These are phyloP conservation scores for Aporrectodea caliginosa DNA, from an alignment of 1,140 invertebrate genomes.

Conservation along the genomic window DNA sequence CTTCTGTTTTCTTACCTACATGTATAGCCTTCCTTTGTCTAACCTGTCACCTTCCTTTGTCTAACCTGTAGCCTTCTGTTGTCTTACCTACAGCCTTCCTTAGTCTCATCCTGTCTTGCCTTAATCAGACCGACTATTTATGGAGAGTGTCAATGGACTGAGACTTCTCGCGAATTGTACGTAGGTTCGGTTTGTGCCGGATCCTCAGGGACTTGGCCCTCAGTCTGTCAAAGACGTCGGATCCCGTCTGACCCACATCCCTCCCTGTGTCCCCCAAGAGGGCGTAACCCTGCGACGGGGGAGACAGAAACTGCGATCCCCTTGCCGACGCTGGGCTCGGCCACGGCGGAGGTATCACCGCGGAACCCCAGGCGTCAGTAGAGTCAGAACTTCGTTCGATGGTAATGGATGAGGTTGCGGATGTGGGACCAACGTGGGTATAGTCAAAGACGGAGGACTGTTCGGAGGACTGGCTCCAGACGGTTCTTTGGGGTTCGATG, in stretches of 20 bases:
- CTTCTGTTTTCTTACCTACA: too few relatives aligned
- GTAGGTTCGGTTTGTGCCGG: background rate
- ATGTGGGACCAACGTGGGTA: background rate
- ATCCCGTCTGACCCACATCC: background rate
- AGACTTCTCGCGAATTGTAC: background rate
- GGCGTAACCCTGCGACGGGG: background rate
- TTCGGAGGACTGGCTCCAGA: too few relatives aligned
- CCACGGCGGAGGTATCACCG: background rate
- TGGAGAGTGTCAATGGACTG: background rate
- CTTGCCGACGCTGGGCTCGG: too few relatives aligned
- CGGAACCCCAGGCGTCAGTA: too few relatives aligned
- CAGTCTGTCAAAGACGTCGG: background rate
- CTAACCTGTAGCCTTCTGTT: too few relatives aligned
- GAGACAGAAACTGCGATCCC: background rate
- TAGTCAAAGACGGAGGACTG: too few relatives aligned
- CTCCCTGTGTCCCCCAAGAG: background rate
- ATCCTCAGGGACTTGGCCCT: background rate
- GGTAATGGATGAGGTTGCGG: background rate
- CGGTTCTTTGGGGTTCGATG: too few relatives aligned
- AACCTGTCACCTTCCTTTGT: too few relatives aligned
- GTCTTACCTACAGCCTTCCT: too few relatives aligned
- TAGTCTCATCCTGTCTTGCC: too few relatives aligned
- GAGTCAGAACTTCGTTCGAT: background rate
- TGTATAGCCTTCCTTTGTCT: too few relatives aligned
- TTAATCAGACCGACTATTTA: too few relatives aligned